phyloP scores from a whole-genome alignment of 2,888 invertebrate species.

The Pandemis heparana region DNA sequence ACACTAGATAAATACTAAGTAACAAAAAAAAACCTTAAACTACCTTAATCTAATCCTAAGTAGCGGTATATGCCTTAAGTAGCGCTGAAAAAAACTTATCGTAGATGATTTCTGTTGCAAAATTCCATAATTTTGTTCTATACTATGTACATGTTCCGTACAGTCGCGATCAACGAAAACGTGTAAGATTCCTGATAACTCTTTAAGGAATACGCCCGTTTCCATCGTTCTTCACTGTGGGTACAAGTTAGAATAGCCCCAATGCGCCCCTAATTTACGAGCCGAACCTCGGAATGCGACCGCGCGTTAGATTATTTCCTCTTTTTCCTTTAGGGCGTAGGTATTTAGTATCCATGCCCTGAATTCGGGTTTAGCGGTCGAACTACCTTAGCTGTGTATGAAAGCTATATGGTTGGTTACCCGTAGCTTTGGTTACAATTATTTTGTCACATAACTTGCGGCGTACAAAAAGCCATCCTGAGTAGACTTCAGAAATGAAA shows the following conservation, averaged over 20 bases:
- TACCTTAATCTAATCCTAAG: too few species aligned
- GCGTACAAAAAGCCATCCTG: background rate
- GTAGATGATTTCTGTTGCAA: too few species aligned
- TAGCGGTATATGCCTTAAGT: too few species aligned
- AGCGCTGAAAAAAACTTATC: too few species aligned
- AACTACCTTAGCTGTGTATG: slow-evolving; percentile 26
- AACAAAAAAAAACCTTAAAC: too few species aligned
- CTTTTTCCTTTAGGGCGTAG: slow-evolving; percentile 49
- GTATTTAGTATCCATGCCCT: slow-evolving; percentile 21
- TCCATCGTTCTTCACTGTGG: background rate
- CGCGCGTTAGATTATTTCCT: slow-evolving; percentile 72
- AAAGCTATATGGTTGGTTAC: background rate
- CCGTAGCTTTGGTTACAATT: background rate
- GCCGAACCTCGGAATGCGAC: slow-evolving; percentile 77
- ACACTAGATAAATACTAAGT: too few species aligned
- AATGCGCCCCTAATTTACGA: slow-evolving; percentile 81
- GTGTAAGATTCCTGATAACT: too few species aligned
- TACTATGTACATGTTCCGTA: too few species aligned
- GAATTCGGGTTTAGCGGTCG: slow-evolving; percentile 29
- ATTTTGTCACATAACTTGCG: background rate
- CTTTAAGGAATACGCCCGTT: too few species aligned
- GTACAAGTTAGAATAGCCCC: slow-evolving; percentile 44
- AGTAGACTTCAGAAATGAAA: background rate
- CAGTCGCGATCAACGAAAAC: too few species aligned
- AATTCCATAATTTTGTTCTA: too few species aligned